Evolutionary conservation across 2,113 vertebrate genomes (phyloP), one percentile per base, ranked within the genome.

Genomic region (Ictalurus punctatus): DNA sequence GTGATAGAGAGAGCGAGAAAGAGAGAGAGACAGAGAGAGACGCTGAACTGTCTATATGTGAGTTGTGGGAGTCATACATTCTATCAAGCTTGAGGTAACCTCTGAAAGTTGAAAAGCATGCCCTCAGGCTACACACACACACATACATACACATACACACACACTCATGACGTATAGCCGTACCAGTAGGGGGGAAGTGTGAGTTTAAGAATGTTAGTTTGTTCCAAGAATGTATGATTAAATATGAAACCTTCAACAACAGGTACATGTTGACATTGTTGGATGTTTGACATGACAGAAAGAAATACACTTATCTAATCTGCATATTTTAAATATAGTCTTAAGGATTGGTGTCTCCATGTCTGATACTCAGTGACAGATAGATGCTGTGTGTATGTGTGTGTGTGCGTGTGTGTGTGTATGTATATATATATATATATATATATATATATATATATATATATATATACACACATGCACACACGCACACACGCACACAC

Each of bases 31-130:
- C n/a, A 76, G 58, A 27, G 19, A 34, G 87, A n/a, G 52, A 86
- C 71, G 54, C 12, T 84, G 40, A 84, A 27, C 17, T 67, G 10
- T 34, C 17, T 80, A 7, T 83, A 16, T 0, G 30, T 83, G 56
- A 23, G 56, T 78, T 27, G 8, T 86, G 71, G 34, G 37, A 86
- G 71, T 86, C 14, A 37, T 86, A 34, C 71, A 61, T 23, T 59
- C 30, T 23, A 37, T 61, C 52, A 21, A 30, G 27, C 27, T 81
- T 17, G 10, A 59, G 80, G 23, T 82, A 82, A 34, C 44, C 54
- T 27, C 44, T 74, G 27, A 27, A n/a, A 40, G 16, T 56, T 88
- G 37, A 83, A 88, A 88, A 83, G 48, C 65, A 48, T 74, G 87
- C 67, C 65, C n/a, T 5, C 54, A 34, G 81, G 80, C 74, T 88